phyloP scores from a whole-genome alignment of 2,888 invertebrate species.

The Osmoderma eremita region DNA sequence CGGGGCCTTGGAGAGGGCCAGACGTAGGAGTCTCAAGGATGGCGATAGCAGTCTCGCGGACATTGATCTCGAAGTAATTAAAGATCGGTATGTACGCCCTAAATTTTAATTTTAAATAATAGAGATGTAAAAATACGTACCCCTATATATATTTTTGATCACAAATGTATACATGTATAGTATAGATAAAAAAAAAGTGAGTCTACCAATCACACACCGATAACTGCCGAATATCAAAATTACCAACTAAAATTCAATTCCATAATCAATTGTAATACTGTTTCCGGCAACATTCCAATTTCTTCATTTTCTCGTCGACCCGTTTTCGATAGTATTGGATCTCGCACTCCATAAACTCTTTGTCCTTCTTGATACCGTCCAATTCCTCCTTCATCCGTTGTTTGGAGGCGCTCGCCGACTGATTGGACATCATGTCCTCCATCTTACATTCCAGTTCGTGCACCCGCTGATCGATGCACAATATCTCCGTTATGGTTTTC shows the following conservation, averaged over 20 bases:
- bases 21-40: slow-evolving; percentile 56
- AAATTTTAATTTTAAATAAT: too few species aligned
- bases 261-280: slow-evolving; percentile 9
- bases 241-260: neutral
- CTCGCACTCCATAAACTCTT: slow-evolving; percentile 38
- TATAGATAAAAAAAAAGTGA: too few species aligned
- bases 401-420: slow-evolving; percentile 15
- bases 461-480: slow-evolving; percentile 29
- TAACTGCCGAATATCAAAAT: too few species aligned
- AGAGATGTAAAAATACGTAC: too few species aligned
- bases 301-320: slow-evolving; percentile 30
- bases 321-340: slow-evolving; percentile 26
- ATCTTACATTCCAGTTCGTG: slow-evolving; percentile 35
- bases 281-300: slow-evolving; percentile 26
- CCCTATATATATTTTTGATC: too few species aligned
- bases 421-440: slow-evolving; percentile 28
- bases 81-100: slow-evolving; percentile 71
- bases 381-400: slow-evolving; percentile 34
- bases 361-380: slow-evolving; percentile 37
- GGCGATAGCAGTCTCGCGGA: slow-evolving; percentile 64
- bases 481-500: slow-evolving; percentile 23
- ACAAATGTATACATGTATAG: too few species aligned
- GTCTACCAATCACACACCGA: too few species aligned
- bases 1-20: slow-evolving; percentile 57
- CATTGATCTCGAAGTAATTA: slow-evolving; percentile 69